These are phyloP conservation scores for Kradibia gibbosae DNA, from an alignment of 1,140 invertebrate genomes.

Conservation along the genomic window DNA sequence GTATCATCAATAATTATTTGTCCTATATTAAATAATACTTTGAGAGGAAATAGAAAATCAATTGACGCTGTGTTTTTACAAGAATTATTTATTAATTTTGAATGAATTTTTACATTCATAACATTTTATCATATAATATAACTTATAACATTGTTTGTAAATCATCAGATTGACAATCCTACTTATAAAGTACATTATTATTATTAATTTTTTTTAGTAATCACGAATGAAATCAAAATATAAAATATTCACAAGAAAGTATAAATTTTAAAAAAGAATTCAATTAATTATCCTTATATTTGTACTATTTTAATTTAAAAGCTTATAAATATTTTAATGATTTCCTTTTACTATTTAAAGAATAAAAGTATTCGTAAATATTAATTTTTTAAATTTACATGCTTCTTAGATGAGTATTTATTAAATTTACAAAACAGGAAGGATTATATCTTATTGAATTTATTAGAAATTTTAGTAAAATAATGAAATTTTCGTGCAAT, in stretches of 20 bases:
- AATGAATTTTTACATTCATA: conserved; percentile 8
- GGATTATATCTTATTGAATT: not conserved
- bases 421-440: not conserved
- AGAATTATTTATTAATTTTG: conserved; percentile 17
- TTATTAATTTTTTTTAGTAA: not conserved
- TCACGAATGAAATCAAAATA: not conserved
- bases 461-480: not conserved
- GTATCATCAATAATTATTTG: too few species aligned
- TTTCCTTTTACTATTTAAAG: not conserved
- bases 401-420: not conserved
- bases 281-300: too few species aligned
- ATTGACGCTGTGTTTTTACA: not conserved
- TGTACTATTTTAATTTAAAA: too few species aligned
- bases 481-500: too few species aligned
- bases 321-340: not conserved
- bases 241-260: not conserved
- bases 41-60: not conserved
- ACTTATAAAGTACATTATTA: not conserved
- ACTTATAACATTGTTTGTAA: not conserved
- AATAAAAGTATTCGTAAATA: not conserved
- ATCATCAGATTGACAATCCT: not conserved
- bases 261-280: conserved; percentile 5
- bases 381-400: not conserved
- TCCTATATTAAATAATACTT: too few species aligned
- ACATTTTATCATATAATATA: conserved; percentile 3